Percentiles rank a stretch among this genome's conserved stretches.
Conservation (phyloP, 2,113 vertebrate species). For the Megaptera novaeangliae region DNA sequence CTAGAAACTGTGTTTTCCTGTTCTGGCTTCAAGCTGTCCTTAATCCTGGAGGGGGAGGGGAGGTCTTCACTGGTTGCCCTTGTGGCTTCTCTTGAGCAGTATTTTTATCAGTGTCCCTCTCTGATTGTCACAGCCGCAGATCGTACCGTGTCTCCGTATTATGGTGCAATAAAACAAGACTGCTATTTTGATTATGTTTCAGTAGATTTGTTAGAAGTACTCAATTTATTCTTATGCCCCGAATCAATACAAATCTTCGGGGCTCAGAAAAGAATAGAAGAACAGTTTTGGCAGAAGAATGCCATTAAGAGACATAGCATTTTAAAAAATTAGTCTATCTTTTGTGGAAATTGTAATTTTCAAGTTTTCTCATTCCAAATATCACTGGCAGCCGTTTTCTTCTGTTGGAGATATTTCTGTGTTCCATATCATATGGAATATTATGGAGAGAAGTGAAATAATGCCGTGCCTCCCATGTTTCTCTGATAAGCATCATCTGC, state of each 20-base stretch:
- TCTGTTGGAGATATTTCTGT: neutral
- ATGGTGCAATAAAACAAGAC: neutral
- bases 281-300: neutral
- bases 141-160: neutral
- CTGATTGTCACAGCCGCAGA: neutral
- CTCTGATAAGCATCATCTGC: neutral
- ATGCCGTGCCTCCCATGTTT: neutral
- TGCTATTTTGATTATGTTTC: neutral
- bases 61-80: neutral
- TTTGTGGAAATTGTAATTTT: neutral
- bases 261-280: neutral
- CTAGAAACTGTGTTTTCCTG: neutral
- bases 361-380: neutral
- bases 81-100: neutral
- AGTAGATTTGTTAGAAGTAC: neutral
- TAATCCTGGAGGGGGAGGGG: too few species aligned
- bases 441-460: neutral
- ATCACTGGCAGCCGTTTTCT: neutral
- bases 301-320: neutral
- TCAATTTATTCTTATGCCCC: neutral
- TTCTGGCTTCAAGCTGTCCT: neutral
- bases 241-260: slow-evolving; percentile 3
- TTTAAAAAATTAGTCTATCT: neutral
- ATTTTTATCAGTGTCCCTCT: neutral
- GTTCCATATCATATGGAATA: neutral